Evolutionary conservation across 2,797 vertebrate genomes (phyloP), one percentile per base, ranked within the genome.

Genomic region (Argya squamiceps): DNA sequence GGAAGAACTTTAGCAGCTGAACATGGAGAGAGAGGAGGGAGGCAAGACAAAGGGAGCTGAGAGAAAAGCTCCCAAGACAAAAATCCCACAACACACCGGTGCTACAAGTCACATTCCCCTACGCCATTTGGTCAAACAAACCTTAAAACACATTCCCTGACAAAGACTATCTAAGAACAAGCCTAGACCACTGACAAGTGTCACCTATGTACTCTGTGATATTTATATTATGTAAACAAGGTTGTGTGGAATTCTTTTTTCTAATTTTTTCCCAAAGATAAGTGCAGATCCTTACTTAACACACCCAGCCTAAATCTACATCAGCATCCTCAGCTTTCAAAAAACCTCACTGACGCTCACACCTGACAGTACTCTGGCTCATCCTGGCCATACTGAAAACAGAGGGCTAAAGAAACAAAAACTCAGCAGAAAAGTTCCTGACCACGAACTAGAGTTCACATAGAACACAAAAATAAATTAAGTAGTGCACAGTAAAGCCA

Each of bases 61-160:
- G 97, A 80, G 49, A 75, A 89, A 81, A 1, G 0, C 67, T 80
- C 81, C 50, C 34, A 21, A 80, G 92, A 95, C 74, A 55, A 76
- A 89, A 80, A 47, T 65, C 73, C 69, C 93, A 69, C 70, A 37
- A 26, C 71, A 82, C 65, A 13, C 56, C 1, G 5, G 67, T 92
- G 86, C 76, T 80, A 62, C 70, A 65, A 60, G 83, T 89, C 95
- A 93, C 93, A 37, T 69, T 97, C 94, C 92, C 87, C 94, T 83
- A 62, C 7, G 4, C 20, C 56, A 95, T 98, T 98, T 98, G 98
- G 98, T 98, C 97, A 97, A 96, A 97, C 86, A 91, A 97, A 97
- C 93, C 96, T 97, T 81, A 26, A 43, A 96, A 96, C 92, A 94
- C 83, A 89, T 85, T 97, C 97, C 96, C 95, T 96, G 96, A 98